Evolutionary conservation across 1,140 invertebrate species (phyloP), one percentile per base, ranked within the genome.

Genomic region (Asbolus verrucosus): DNA sequence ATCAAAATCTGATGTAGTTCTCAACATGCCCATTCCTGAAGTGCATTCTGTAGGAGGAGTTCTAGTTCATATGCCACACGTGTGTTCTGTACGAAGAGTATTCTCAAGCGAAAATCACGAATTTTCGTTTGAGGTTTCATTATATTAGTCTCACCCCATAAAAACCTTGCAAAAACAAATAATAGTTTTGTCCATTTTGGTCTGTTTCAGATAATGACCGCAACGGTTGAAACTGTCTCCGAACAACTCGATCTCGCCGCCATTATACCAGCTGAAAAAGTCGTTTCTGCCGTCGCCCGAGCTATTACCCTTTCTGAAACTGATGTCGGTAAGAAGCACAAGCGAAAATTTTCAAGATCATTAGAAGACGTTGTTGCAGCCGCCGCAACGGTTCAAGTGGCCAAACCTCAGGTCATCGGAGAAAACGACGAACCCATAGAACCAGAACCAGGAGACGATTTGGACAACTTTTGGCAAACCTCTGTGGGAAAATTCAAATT

Each of bases 401-500:
- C 87, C 0, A 76, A 72, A 67, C 85, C 90, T 2, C 88, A 88
- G 72, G 78, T 92, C 3, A 84, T 91, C 18, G 91, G 89, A 11
- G 91, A 87, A 71, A 87, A 92, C 72, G 89, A 92, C 71, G 85
- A 90, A 69, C 85, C 85, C 1, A 81, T 87, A 0, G 90, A 89
- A 33, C 84, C 87, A 0, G 87, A 87, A 2, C 82, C 83, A 6
- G 90, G 90, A 61, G 90, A 92, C 69, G 90, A 93, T 65, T 83
- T 89, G 70, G 87, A 90, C 30, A 88, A 93, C 77, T 95, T 95
- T 78, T 97, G 95, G 95, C 90, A 94, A 67, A 97, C 95, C 0
- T 94, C 92, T 3, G 88, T 94, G 38, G 95, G 95, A 19, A 95
- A 96, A 80, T 97, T 97, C 78, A 90, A 92, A 77, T 97, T 98